Evolutionary conservation across 1,140 invertebrate genomes (phyloP).

Genomic region (Mycetomoellerius zeteki): DNA sequence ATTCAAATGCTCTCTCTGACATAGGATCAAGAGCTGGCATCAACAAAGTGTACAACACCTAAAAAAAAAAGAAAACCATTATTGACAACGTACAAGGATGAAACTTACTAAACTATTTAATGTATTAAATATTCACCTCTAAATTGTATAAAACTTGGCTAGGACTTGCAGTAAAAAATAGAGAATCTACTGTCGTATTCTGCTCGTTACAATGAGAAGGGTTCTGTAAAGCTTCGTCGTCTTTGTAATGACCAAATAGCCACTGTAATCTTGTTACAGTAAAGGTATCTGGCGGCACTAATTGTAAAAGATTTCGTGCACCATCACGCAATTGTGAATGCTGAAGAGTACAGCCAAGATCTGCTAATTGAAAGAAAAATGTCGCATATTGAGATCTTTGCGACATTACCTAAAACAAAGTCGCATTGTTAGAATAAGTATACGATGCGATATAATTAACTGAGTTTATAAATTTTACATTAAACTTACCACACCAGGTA

Average conservation of each 20-base stretch:
- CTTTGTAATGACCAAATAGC: constrained; percentile 86
- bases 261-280: constrained; percentile 90
- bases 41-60: constrained; percentile 96
- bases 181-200: constrained; percentile 89
- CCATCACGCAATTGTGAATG: constrained; percentile 94
- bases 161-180: constrained; percentile 92
- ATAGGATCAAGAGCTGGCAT: constrained; percentile 96
- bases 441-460: constrained; percentile 15
- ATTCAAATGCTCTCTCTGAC: constrained; percentile 94
- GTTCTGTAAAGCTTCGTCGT: constrained; percentile 80
- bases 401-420: constrained; percentile 90
- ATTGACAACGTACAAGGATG: neutral
- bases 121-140: constrained; percentile 85
- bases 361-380: constrained; percentile 97
- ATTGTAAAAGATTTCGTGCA: constrained; percentile 94
- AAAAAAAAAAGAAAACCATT: constrained; percentile 73
- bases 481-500: constrained; percentile 95
- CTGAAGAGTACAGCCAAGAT: constrained; percentile 94
- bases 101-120: constrained; percentile 27
- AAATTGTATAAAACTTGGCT: constrained; percentile 93
- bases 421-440: constrained; percentile 15
- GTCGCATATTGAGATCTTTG: constrained; percentile 93
- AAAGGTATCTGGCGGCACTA: constrained; percentile 95
- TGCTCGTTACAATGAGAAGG: constrained; percentile 82
- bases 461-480: neutral